A percentile compares a stretch with the other conserved stretches of the same genome.
Conservation (phyloP, 2,797 vertebrate genomes). For the Serranus cabrilla region DNA sequence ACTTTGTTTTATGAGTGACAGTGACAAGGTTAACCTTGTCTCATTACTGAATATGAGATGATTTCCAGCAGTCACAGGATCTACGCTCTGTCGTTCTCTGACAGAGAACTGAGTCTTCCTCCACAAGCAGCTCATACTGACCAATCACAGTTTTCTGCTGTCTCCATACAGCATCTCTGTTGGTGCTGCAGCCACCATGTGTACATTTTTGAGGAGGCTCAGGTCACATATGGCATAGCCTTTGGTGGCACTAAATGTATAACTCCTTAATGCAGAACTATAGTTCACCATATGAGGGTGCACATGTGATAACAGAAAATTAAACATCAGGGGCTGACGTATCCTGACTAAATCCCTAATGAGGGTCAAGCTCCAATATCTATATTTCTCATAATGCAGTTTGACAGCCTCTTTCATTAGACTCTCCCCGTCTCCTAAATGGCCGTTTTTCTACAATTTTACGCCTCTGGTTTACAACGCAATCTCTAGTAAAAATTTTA, state of each 20-base stretch:
- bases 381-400: not conserved
- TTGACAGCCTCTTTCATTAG: not conserved
- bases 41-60: constrained; percentile 17
- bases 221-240: not conserved
- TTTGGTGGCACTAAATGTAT: not conserved
- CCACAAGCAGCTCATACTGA: not conserved
- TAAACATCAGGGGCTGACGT: not conserved
- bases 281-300: not conserved
- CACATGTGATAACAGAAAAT: not conserved
- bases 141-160: not conserved
- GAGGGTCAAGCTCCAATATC: not conserved
- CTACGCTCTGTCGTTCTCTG: constrained; percentile 17
- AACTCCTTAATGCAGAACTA: not conserved
- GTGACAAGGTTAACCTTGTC: constrained; percentile 5
- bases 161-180: not conserved
- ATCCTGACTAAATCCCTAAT: not conserved
- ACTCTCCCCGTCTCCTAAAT: not conserved
- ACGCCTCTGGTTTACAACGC: not conserved
- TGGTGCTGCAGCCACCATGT: too few relatives aligned
- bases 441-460: not conserved
- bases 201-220: not conserved
- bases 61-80: not conserved
- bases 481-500: not conserved
- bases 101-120: not conserved
- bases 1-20: constrained; percentile 13